These are phyloP conservation scores for Ophion ellenae DNA, from an alignment of 2,888 invertebrate genomes.

Conservation along the genomic window DNA sequence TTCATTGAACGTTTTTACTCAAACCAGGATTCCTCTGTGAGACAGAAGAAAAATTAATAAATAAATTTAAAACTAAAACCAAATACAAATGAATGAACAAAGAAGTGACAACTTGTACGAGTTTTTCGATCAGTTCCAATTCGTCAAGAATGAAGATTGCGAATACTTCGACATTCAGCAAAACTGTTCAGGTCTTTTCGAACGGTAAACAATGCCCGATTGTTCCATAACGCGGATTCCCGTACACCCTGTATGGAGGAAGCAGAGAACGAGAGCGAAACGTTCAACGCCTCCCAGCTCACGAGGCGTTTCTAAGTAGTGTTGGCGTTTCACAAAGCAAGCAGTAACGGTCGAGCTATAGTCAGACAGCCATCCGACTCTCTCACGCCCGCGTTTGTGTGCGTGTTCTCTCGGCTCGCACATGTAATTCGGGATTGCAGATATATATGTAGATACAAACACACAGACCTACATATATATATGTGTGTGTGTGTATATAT, in stretches of 20 bases:
- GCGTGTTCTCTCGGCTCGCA: slow-evolving; percentile 17
- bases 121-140: no score
- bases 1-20: no score
- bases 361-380: slow-evolving; percentile 46
- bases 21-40: no score
- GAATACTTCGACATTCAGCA: neutral
- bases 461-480: neutral
- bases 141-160: neutral
- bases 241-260: neutral
- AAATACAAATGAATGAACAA: no score
- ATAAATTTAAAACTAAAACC: no score
- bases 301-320: slow-evolving; percentile 38
- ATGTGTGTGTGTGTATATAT: neutral
- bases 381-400: neutral
- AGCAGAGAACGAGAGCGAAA: slow-evolving; percentile 24
- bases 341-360: slow-evolving; percentile 58
- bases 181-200: neutral
- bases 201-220: neutral
- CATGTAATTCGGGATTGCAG: neutral
- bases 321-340: slow-evolving; percentile 51
- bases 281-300: slow-evolving; percentile 36
- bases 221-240: neutral
- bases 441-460: neutral
- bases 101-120: no score
- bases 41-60: no score